Evolutionary conservation across 2,888 invertebrate genomes (phyloP).

Genomic region (Parnassius apollo): DNA sequence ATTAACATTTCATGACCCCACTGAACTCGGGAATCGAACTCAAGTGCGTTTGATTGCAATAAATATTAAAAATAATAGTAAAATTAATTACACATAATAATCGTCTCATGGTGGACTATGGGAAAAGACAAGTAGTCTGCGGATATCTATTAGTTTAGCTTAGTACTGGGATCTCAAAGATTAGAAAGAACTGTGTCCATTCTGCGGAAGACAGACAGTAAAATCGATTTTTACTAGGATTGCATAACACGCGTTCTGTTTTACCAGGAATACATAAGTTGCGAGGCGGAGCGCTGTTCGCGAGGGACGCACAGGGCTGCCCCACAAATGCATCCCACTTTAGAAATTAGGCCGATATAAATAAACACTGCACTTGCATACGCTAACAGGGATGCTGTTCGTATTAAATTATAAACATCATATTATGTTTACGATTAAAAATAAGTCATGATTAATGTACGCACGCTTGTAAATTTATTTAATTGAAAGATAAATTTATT

Average conservation of each 20-base stretch:
- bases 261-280: conserved; percentile 3
- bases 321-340: conserved; percentile 80
- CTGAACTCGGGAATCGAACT: too few relatives aligned
- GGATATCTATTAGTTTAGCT: too few relatives aligned
- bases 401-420: neutral
- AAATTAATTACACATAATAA: too few relatives aligned
- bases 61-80: too few relatives aligned
- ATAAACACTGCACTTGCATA: conserved; percentile 78
- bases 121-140: too few relatives aligned
- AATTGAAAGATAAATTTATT: neutral
- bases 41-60: too few relatives aligned
- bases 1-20: too few relatives aligned
- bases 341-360: conserved; percentile 79
- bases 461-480: too few relatives aligned
- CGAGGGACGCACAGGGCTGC: conserved; percentile 64
- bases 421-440: conserved; percentile 23
- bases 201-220: too few relatives aligned
- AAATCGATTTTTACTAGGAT: neutral
- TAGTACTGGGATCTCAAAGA: too few relatives aligned
- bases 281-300: neutral
- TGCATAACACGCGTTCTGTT: conserved; percentile 4
- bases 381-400: conserved; percentile 50
- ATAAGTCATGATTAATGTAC: conserved; percentile 9
- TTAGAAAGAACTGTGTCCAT: too few relatives aligned
- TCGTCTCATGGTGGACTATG: too few relatives aligned